Evolutionary conservation across 1,140 invertebrate genomes (phyloP).

Genomic region (Macrosteles quadrilineatus): DNA sequence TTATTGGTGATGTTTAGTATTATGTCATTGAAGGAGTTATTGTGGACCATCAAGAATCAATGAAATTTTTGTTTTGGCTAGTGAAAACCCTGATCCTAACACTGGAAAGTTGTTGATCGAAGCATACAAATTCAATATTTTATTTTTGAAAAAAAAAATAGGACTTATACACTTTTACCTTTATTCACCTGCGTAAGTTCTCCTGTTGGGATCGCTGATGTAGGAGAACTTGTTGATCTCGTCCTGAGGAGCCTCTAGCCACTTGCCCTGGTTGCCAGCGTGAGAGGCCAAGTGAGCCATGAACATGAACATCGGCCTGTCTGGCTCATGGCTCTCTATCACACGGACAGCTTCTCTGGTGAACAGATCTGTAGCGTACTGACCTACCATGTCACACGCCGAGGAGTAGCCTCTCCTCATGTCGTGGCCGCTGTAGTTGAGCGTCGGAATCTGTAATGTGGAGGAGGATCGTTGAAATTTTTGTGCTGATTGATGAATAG

Average conservation of each 20-base stretch:
- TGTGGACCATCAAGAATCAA: no score
- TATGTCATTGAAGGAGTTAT: no score
- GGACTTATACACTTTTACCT: no score
- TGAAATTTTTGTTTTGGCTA: no score
- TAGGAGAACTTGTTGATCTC: conserved; percentile 63
- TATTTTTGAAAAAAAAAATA: no score
- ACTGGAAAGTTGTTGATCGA: no score
- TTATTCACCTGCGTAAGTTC: conserved; percentile 64
- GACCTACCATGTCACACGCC: conserved; percentile 60
- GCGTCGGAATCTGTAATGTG: background rate
- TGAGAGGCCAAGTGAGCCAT: conserved; percentile 68
- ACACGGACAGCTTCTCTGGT: conserved; percentile 62
- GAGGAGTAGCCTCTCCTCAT: conserved; percentile 56
- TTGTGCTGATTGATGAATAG: background rate
- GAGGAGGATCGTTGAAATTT: background rate
- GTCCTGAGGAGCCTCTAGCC: conserved; percentile 62
- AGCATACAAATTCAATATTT: no score
- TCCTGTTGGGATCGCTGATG: conserved; percentile 63
- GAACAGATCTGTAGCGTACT: conserved; percentile 70
- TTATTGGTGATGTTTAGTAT: no score
- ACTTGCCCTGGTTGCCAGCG: conserved; percentile 59
- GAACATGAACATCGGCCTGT: conserved; percentile 66
- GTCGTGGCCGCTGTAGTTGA: conserved; percentile 46
- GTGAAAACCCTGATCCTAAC: no score
- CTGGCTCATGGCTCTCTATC: conserved; percentile 59